phyloP scores from a whole-genome alignment of 2,113 vertebrate species.

The Cariama cristata region DNA sequence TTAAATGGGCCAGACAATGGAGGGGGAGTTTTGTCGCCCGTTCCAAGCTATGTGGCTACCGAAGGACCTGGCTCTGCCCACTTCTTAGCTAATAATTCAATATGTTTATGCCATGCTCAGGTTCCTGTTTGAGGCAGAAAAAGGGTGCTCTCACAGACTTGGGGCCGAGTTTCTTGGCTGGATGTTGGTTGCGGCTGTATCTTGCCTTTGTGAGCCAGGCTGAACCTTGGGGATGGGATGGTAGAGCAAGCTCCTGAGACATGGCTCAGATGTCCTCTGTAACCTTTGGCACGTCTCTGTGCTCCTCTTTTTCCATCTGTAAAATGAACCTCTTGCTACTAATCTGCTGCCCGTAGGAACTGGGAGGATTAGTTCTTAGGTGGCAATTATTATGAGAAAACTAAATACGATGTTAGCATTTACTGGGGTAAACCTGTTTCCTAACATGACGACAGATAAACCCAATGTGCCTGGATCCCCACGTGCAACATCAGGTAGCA shows the following conservation, averaged over 20 bases:
- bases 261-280: neutral
- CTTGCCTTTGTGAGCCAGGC: neutral
- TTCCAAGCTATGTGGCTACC: neutral
- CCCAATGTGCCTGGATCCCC: neutral
- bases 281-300: fast-evolving
- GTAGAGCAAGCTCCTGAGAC: neutral
- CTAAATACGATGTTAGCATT: neutral
- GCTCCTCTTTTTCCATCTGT: neutral
- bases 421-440: neutral
- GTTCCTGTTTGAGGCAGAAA: neutral
- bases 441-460: neutral
- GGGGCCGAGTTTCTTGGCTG: neutral
- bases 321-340: neutral
- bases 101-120: neutral
- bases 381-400: neutral
- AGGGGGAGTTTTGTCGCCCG: fast-evolving
- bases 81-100: neutral
- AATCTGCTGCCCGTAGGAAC: neutral
- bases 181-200: neutral
- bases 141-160: fast-evolving
- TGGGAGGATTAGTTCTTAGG: neutral
- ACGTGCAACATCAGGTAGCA: neutral
- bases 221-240: neutral
- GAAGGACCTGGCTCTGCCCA: neutral
- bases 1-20: neutral